A percentile compares a stretch with the other conserved stretches of the same genome.
phyloP scores from a whole-genome alignment of 2,797 vertebrate species.

The Enteromius thamalakanensis region DNA sequence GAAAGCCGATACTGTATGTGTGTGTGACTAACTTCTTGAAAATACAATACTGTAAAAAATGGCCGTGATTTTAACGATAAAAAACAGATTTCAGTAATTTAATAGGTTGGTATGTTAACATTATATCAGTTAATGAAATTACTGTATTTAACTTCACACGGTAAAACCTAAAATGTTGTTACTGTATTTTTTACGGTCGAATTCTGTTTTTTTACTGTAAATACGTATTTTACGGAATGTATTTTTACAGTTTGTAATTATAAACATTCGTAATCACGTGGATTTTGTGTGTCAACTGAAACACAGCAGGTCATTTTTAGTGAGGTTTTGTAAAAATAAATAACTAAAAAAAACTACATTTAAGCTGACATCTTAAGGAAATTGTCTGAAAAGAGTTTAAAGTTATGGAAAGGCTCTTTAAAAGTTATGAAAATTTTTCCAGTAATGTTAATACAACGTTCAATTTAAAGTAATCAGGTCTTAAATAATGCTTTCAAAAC shows the following conservation, averaged over 20 bases:
- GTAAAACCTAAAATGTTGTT: too few relatives aligned
- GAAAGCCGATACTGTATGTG: background rate
- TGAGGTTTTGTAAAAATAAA: background rate
- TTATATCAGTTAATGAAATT: too few relatives aligned
- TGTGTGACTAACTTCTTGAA: background rate
- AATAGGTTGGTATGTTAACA: too few relatives aligned
- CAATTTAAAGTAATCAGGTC: background rate
- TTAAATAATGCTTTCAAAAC: background rate
- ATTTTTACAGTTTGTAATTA: too few relatives aligned
- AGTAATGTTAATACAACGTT: background rate
- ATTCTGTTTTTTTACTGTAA: too few relatives aligned
- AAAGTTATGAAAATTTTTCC: background rate
- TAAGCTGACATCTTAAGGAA: background rate
- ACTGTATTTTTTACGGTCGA: too few relatives aligned
- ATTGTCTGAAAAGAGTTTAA: background rate
- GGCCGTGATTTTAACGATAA: too few relatives aligned
- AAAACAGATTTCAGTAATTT: too few relatives aligned
- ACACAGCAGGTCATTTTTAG: background rate
- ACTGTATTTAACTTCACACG: too few relatives aligned
- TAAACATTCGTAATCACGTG: background rate
- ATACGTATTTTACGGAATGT: too few relatives aligned
- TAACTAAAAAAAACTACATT: background rate
- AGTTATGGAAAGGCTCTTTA: background rate
- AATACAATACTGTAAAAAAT: background rate
- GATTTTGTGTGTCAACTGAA: background rate